Base-by-base conservation (phyloP, 2,888 invertebrate genomes). In the Conchocele bisecta region DNA sequence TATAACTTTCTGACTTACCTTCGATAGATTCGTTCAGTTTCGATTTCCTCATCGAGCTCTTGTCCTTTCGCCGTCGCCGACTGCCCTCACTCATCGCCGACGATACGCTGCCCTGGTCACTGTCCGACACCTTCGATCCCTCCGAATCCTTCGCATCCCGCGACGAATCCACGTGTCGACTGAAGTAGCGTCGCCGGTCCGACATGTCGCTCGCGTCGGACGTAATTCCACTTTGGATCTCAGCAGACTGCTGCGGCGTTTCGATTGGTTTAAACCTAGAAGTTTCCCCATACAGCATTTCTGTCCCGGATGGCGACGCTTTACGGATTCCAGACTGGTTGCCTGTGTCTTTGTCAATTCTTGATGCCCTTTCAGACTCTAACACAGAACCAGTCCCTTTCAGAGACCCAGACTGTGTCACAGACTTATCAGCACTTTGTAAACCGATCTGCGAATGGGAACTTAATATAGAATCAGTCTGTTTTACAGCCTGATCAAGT, bases 11-110 rank as follows among this genome's bases (percentile, higher is more conserved):
- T 0, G 20, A 50, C 69, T 48, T 58, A 69, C 69, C 69, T 17
- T 63, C 69, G 39, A 7, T n/a, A 0, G 69, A 63, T 53, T 75
- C 75, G 31, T 75, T 75, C 48, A 75, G 58, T 28, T 71, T 75
- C 6, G 75, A 75, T 51, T 75, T 75, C 33, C 75, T 46, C 65
- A 75, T 46, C 15, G 75, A 75, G 28, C 68, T 75, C 54, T 75
- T 75, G 44, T 75, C 75, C 50, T 75, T 75, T 37, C 75, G 26
- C 53, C 67, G 35, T 37, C 65, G 67, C 29, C 71, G 41, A 39
- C 64, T 68, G 3, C 71, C 68, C n/a, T 75, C 75, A 57, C 75
- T 71, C 51, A 71, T 28, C 9, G 53, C 59, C 3, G 71, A 75
- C 15, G 73, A 73, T n/a, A 46, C 58, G 39, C 41, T 33, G 28